Evolutionary conservation across 1,140 invertebrate species (phyloP).

Genomic region (Schlechtendalia chinensis): DNA sequence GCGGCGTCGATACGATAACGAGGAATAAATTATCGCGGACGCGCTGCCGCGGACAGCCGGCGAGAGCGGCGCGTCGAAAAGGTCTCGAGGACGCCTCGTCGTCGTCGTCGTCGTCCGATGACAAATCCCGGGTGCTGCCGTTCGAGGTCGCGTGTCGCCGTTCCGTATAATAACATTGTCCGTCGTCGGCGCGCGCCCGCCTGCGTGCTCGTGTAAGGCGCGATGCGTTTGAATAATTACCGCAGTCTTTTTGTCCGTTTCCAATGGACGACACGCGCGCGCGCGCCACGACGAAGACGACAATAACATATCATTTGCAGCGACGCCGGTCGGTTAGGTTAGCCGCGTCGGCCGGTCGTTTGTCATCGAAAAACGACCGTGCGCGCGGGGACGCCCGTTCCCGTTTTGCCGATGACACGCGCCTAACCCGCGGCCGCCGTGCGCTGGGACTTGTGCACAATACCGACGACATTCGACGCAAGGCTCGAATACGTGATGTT

Average conservation of each 20-base stretch:
- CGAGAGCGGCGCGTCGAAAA: background rate
- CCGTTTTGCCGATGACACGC: background rate
- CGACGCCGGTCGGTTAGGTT: background rate
- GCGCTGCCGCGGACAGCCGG: conserved; percentile 3
- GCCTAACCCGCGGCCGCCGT: background rate
- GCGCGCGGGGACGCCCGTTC: background rate
- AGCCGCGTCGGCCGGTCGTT: conserved; percentile 13
- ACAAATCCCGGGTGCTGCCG: background rate
- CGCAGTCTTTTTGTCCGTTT: conserved; percentile 33
- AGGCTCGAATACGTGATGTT: no score
- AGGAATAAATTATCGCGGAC: conserved; percentile 35
- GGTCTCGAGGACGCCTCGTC: background rate
- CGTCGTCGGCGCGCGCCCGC: background rate
- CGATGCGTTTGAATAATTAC: conserved; percentile 43
- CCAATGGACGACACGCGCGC: background rate
- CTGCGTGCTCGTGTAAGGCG: background rate
- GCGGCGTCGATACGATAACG: conserved; percentile 3
- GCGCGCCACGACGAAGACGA: background rate
- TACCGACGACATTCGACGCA: no score
- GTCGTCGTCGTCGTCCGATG: background rate
- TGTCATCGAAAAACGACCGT: conserved; percentile 28
- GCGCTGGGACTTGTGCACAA: no score
- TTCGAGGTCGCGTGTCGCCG: conserved; percentile 7
- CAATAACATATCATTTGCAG: background rate
- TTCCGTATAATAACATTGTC: background rate